A percentile compares a stretch with the other conserved stretches of the same genome.
These are phyloP conservation scores for Saguinus imperator DNA, from an alignment of 2,113 vertebrate species.

Conservation along the genomic window DNA sequence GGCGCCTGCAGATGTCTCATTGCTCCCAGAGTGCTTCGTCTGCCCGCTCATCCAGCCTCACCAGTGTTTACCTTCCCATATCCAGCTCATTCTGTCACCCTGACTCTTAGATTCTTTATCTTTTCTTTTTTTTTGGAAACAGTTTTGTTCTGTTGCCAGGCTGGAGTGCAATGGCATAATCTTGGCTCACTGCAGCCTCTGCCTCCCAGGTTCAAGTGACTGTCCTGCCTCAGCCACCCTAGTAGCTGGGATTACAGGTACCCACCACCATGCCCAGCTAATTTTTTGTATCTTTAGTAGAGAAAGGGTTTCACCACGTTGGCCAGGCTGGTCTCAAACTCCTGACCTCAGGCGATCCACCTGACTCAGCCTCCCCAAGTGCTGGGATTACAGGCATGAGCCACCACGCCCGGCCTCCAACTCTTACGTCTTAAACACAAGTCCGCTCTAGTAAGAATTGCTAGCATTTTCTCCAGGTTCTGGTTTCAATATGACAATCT, in stretches of 20 bases:
- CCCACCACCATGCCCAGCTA: rapidly evolving
- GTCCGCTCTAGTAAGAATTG: too few species aligned
- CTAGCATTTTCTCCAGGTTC: not conserved
- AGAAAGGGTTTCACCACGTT: too few species aligned
- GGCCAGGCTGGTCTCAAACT: too few species aligned
- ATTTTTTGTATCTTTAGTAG: too few species aligned
- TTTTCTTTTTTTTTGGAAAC: not conserved
- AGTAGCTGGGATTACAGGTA: too few species aligned
- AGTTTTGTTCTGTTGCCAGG: not conserved
- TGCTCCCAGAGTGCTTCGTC: rapidly evolving
- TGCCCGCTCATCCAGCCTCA: not conserved
- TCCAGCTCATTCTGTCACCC: not conserved
- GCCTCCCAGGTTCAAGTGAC: too few species aligned
- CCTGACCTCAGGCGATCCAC: too few species aligned
- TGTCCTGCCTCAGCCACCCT: too few species aligned
- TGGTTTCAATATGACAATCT: rapidly evolving
- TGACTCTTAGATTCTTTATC: not conserved
- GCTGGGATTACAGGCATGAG: too few species aligned
- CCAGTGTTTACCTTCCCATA: not conserved
- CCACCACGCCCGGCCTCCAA: rapidly evolving
- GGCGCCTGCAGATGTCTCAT: not conserved
- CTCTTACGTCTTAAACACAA: not conserved
- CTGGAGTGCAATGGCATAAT: too few species aligned
- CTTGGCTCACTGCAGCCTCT: too few species aligned
- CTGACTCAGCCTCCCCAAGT: too few species aligned